Evolutionary conservation across 2,113 vertebrate species (phyloP).

Genomic region (Forbesichthys agassizii): DNA sequence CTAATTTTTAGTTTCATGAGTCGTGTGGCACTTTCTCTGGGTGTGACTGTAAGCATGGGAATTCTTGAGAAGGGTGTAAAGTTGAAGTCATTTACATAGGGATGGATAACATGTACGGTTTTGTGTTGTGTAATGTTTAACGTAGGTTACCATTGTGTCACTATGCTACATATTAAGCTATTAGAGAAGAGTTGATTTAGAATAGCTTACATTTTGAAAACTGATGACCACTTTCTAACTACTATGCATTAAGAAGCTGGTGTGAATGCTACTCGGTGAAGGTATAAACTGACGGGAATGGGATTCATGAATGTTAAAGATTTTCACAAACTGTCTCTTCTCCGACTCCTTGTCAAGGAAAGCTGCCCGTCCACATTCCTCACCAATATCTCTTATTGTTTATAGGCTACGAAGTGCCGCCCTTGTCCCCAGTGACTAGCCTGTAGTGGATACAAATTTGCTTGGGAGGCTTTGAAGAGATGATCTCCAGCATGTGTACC

Average conservation of each 20-base stretch:
- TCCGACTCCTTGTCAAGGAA: constrained; percentile 21
- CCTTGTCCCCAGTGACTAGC: constrained; percentile 34
- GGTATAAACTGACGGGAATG: background rate
- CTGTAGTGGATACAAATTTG: background rate
- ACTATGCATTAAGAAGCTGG: background rate
- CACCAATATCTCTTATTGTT: constrained; percentile 31
- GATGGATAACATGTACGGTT: no score
- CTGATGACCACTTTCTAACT: background rate
- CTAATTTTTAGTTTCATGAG: no score
- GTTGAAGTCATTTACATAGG: no score
- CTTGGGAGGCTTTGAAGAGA: background rate
- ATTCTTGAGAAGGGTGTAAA: no score
- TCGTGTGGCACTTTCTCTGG: no score
- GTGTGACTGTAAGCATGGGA: no score
- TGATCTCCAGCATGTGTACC: background rate
- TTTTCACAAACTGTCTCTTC: no score
- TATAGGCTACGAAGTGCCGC: constrained; percentile 37
- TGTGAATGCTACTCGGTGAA: background rate
- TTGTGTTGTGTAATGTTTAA: no score
- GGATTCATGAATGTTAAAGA: background rate
- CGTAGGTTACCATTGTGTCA: no score
- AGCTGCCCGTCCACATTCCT: constrained; percentile 68
- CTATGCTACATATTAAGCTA: no score
- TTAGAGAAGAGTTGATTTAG: no score
- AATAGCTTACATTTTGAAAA: no score